Percentiles rank a stretch among this genome's conserved stretches.
Evolutionary conservation across 2,888 invertebrate genomes (phyloP).

Genomic region (Acanthoscelides obtectus): DNA sequence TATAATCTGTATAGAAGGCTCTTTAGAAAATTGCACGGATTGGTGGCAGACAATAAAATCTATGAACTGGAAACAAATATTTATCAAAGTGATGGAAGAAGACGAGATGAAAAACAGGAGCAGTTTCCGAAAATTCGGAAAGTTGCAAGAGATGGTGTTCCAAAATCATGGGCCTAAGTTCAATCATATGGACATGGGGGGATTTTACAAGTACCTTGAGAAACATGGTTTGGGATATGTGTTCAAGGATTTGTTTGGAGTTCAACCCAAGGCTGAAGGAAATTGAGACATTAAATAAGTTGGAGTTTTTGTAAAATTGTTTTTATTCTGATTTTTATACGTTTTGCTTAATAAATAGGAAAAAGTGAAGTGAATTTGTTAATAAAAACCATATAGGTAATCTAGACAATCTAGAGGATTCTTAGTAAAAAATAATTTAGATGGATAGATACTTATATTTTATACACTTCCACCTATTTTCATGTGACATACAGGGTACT

Average conservation of each 20-base stretch:
- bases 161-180: conserved; percentile 42
- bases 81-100: conserved; percentile 67
- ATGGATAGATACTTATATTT: too few species aligned
- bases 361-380: too few species aligned
- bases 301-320: too few species aligned
- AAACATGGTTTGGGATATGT: conserved; percentile 64
- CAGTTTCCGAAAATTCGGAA: conserved; percentile 55
- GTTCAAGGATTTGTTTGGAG: conserved; percentile 78
- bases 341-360: too few species aligned
- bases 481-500: too few species aligned
- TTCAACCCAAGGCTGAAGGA: conserved; percentile 35
- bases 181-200: conserved; percentile 73
- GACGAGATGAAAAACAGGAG: conserved; percentile 38
- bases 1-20: conserved; percentile 84
- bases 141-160: conserved; percentile 65
- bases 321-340: too few species aligned
- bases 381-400: too few species aligned
- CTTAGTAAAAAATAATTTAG: too few species aligned
- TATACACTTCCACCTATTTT: too few species aligned
- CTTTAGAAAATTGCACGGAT: conserved; percentile 63
- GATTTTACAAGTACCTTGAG: conserved; percentile 70
- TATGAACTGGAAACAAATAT: conserved; percentile 83
- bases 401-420: too few species aligned
- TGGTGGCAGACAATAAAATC: conserved; percentile 79
- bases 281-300: neutral